Evolutionary conservation across 2,797 vertebrate species (phyloP).

Genomic region (Poeciliopsis paucimaculata): DNA sequence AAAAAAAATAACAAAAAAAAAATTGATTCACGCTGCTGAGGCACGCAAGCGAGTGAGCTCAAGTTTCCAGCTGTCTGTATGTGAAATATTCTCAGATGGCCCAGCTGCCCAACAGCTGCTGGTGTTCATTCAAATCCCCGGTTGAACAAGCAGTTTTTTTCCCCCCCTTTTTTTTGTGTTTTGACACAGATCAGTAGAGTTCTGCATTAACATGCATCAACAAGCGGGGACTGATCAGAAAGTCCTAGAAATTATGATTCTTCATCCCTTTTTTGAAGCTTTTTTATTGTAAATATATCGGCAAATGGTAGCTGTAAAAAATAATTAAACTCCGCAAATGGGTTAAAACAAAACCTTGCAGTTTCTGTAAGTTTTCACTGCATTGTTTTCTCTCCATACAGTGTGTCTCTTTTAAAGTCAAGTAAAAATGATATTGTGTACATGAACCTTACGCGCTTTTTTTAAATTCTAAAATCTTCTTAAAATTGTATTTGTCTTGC

Average conservation of each 20-base stretch:
- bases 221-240: slow-evolving; percentile 35
- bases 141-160: slow-evolving; percentile 31
- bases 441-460: too few species aligned
- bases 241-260: slow-evolving; percentile 35
- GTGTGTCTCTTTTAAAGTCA: background rate
- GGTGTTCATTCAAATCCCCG: slow-evolving; percentile 30
- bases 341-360: background rate
- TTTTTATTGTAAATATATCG: background rate
- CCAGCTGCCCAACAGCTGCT: slow-evolving; percentile 37
- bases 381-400: slow-evolving; percentile 7
- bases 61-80: slow-evolving; percentile 49
- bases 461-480: background rate
- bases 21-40: slow-evolving; percentile 10
- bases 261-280: slow-evolving; percentile 13
- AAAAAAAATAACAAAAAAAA: slow-evolving; percentile 8
- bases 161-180: slow-evolving; percentile 21
- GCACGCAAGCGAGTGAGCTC: slow-evolving; percentile 18
- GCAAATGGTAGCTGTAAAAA: background rate
- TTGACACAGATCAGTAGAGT: slow-evolving; percentile 20
- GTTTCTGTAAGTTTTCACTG: background rate
- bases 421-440: background rate
- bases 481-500: background rate
- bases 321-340: background rate
- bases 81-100: slow-evolving; percentile 34
- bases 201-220: slow-evolving; percentile 31